Base-by-base conservation (phyloP, 2,797 vertebrate species). In the Anabacerthia variegaticeps region DNA sequence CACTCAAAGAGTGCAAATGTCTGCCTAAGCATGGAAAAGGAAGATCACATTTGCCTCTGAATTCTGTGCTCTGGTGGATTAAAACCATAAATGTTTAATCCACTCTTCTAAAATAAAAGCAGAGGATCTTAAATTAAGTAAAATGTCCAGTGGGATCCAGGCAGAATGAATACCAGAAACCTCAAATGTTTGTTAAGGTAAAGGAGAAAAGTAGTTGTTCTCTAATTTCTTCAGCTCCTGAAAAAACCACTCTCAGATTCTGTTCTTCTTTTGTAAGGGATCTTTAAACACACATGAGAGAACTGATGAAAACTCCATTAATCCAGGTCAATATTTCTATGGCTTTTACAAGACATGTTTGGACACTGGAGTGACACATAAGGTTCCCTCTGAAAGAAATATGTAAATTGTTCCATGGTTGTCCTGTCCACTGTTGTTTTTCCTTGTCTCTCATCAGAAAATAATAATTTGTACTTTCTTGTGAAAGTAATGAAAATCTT, bases 1-100 rank as follows among this genome's bases (percentile, higher is more conserved):
- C 56, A 91, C 63, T 96, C 92, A 82, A 76, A 88, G 59, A 62
- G 52, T 96, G 62, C 48, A 86, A 88, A 77, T 76, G 88, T 46
- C 79, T 92, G 62, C 56, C 34, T 36, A 32, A 92, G 73, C 11
- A 22, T 21, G 34, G 92, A 92, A 79, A 88, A 91, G 34, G 69
- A 84, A 79, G 71, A 95, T 94, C 51, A 43, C 37, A 52, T 88
- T 76, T 89, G 67, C 34, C 62, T 91, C 91, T 95, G 87, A 95
- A 95, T 95, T 84, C 39, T 76, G 24, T 81, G 7, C 9, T 51
- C 43, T 43, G 44, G 30, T 84, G 69, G 63, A 56, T 90, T 86
- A 88, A 63, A 90, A 82, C 52, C 10, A 85, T 80, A 92, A 92
- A 63, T 77, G 26, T 90, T 92, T 92, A 86, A 86, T 51, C 23